Base-by-base conservation (phyloP, 1,140 invertebrate genomes). In the Procambarus virginalis region DNA sequence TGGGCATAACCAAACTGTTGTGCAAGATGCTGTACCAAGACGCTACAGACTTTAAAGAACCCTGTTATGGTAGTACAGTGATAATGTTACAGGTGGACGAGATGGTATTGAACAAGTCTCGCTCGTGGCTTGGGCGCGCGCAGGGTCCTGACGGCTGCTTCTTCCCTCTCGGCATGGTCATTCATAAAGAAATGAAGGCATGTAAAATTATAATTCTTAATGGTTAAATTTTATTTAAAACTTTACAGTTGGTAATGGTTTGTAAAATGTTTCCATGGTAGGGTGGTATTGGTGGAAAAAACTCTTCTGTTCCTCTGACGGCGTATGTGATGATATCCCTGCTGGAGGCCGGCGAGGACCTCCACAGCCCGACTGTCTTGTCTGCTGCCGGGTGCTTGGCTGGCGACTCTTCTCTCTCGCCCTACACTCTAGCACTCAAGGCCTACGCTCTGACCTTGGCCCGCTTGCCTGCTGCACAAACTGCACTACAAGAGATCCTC, bases 301-400 rank as follows among this genome's bases (percentile, higher is more conserved):
- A 96, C 95, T 86, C 95, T 95, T 89, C 96, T 17, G 93, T 98
- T 34, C 96, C 97, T 9, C 94, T 99, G 0, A 97, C 98, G 2
- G 97, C 98, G 4, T 98, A 97, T 92, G 96, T 97, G 0, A 93
- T 98, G 1, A 94, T 97, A 20, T 96, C 97, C 4, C 96, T 99
- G 89, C 94, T 98, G 3, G 97, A 98, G 92, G 95, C 94, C 90
- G 92, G 93, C 60, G 94, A 94, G 51, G 76, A 64, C 73, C 4
- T 22, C 8, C 45, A 51, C 17, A 86, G 84, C 51, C 9, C 55
- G 68, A 17, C 76, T 10, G 93, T 93, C 79, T 78, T n/a, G 84
- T 96, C 96, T 92, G 97, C 97, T 93, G 97, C 96, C 4, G 93
- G 97, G 90, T 99, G 96, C 93, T 94, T 99, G 22, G 96, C 96